Evolutionary conservation across 2,888 invertebrate genomes (phyloP), one percentile per base, ranked within the genome.

Genomic region (Coleophora flavipennella): DNA sequence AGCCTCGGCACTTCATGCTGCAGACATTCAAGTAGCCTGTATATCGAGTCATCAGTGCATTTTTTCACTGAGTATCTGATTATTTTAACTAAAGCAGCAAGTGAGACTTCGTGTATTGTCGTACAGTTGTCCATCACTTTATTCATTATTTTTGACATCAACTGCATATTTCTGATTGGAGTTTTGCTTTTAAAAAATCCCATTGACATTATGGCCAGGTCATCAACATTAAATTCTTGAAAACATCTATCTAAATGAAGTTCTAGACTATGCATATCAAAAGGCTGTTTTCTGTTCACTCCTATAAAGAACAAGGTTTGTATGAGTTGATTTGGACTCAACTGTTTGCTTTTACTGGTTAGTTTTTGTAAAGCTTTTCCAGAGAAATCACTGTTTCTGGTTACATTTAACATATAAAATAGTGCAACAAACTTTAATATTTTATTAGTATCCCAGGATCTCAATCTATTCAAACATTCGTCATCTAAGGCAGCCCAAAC

Each of bases 151-250:
- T 76, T 74, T 2, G 71, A 52, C 0, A 89, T 38, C 32, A 92
- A 53, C 0, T 67, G 57, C 2, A 61, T 49, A 62, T 76, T 87
- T 45, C 86, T 84, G 36, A 94, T 81, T 11, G 81, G 86, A 1
- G 89, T 90, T 71, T 89, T 86, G 11, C 89, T 90, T 76, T 93
- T 93, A 55, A 94, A 94, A 64, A 91, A 93, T 0, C 91, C 92
- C 88, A 92, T 89, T 3, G 90, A 86, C 50, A 91, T 85, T 10
- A 94, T 85, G 9, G 89, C 91, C 42, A 93, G 65, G 59, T 94
- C 93, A 48, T 90, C 87, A 6, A 90, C 50, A 13, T 76, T 83
- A 59, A 92, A 86, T 14, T 86, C 59, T 7, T 86, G 55, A n/a
- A 91, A 75, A 39, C 72, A 67, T 3, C 81, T 59, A 26, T 80